Base-by-base conservation (phyloP, 2,113 vertebrate species). In the Ciconia boyciana region DNA sequence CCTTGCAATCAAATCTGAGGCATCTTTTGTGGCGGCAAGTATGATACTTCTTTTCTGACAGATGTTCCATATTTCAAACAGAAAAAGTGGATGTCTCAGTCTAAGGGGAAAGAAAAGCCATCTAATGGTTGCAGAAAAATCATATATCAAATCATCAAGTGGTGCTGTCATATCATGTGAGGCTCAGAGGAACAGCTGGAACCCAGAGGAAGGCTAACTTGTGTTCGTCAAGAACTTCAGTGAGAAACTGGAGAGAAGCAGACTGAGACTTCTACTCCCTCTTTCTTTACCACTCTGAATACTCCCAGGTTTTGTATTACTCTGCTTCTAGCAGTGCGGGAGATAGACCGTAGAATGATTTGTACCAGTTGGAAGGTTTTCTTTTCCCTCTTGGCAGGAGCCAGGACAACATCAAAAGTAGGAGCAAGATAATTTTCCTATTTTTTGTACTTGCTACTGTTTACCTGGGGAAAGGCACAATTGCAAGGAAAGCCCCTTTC, bases 1-100 rank as follows among this genome's bases (percentile, higher is more conserved):
- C 66, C 87, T 93, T 94, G 96, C 82, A 97, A 97, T 96, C 96
- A 97, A 69, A 93, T 85, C 87, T 77, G 74, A 97, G 74, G 43
- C 77, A 64, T 89, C 72, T 82, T 96, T 96, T 89, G 36, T 91
- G 58, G 68, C 1, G 9, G 54, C 22, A 89, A 92, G 81, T 76
- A 54, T 39, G 84, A 93, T 65, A 65, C 70, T 94, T 69, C 80
- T 87, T 87, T 91, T 93, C 54, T 91, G 74, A 91, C 62, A 89
- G 94, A 94, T 85, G 65, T 96, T 94, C 46, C n/a, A 10, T 82
- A 66, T 91, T 94, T 93, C 85, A 41, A 92, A 54, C 8, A 79
- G 72, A 78, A 92, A 12, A 82, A 89, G 52, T 61, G 60, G 24
- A 52, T 95, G 89, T 93, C 72, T 82, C 44, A 57, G 61, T 82